A percentile compares a stretch with the other conserved stretches of the same genome.
phyloP scores from a whole-genome alignment of 2,113 vertebrate species.

The Natator depressus region DNA sequence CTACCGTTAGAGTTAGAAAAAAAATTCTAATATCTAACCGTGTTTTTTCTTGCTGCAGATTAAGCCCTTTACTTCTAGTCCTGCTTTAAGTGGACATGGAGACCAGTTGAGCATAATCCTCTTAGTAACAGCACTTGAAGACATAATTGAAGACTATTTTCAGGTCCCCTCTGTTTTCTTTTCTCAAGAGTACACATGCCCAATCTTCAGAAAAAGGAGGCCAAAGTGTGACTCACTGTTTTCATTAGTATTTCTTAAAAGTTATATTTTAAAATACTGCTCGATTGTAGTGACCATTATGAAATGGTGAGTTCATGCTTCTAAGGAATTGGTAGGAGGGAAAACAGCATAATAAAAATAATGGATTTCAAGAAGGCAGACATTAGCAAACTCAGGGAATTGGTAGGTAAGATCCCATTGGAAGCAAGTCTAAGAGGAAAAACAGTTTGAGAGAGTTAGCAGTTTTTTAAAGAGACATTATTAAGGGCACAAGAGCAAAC shows the following conservation, averaged over 20 bases:
- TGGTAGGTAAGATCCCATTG: neutral
- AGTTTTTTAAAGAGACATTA: neutral
- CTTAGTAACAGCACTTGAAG: neutral
- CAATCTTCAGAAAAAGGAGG: neutral
- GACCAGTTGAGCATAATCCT: neutral
- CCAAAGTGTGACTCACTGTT: neutral
- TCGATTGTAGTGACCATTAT: neutral
- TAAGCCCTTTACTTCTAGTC: neutral
- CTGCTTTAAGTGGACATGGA: neutral
- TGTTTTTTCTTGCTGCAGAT: neutral
- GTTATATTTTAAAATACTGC: neutral
- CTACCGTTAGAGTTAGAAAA: neutral
- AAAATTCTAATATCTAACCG: neutral
- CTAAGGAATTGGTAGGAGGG: neutral
- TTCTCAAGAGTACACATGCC: neutral
- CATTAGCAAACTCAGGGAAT: neutral
- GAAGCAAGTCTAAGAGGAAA: neutral
- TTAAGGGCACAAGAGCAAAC: neutral
- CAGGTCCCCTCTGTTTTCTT: neutral
- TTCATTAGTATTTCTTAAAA: neutral
- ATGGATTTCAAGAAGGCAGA: neutral
- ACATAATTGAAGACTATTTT: neutral
- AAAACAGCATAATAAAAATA: neutral
- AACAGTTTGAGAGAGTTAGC: too few relatives aligned
- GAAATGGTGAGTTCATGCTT: neutral